A percentile compares a stretch with the other conserved stretches of the same genome.
These are phyloP conservation scores for Sphenodon punctatus DNA, from an alignment of 2,797 vertebrate species.

Conservation along the genomic window DNA sequence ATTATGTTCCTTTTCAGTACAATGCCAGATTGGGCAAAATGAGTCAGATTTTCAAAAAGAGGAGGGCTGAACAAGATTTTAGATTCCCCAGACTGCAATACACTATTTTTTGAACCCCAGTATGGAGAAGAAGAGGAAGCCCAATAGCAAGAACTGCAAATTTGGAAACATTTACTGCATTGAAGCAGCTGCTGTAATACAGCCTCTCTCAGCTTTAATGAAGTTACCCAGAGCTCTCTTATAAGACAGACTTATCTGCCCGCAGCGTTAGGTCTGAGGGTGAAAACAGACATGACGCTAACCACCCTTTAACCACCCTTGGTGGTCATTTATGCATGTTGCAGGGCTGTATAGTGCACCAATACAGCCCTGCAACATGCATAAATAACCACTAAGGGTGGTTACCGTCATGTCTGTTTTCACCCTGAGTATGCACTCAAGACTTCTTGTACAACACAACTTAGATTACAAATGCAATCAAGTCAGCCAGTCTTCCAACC, in stretches of 20 bases:
- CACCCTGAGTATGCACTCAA: too few species aligned
- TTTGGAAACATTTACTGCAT: not conserved
- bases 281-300: too few species aligned
- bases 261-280: too few species aligned
- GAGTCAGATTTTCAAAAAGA: conserved; percentile 54
- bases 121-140: rapidly evolving
- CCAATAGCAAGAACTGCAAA: rapidly evolving
- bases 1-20: conserved; percentile 70
- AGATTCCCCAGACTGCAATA: conserved; percentile 8
- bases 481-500: not conserved
- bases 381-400: too few species aligned
- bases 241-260: too few species aligned
- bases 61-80: conserved; percentile 34
- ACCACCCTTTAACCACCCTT: too few species aligned
- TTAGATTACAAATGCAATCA: conserved; percentile 44
- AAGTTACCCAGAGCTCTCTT: not conserved
- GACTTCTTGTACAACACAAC: not conserved
- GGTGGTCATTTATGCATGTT: too few species aligned
- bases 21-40: conserved; percentile 61
- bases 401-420: too few species aligned
- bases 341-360: too few species aligned
- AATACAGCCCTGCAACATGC: too few species aligned
- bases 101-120: too few species aligned
- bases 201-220: rapidly evolving
- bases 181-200: not conserved